These are phyloP conservation scores for Holotrichia oblita DNA, from an alignment of 1,140 invertebrate species.

Conservation along the genomic window DNA sequence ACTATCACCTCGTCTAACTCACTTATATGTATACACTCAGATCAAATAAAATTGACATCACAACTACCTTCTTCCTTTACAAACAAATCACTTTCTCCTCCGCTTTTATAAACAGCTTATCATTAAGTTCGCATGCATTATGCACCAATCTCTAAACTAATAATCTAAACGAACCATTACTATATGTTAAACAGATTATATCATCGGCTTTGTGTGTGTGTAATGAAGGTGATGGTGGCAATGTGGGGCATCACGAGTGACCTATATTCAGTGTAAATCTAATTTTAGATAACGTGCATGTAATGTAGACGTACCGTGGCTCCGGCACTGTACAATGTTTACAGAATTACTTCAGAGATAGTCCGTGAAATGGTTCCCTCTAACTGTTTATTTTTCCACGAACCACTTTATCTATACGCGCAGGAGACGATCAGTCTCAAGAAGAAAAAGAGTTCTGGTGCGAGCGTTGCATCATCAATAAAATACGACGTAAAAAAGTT, in stretches of 20 bases:
- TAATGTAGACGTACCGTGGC: neutral
- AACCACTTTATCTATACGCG: neutral
- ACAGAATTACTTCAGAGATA: slow-evolving; percentile 20
- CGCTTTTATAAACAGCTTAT: neutral
- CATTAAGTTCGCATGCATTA: neutral
- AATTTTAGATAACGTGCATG: slow-evolving; percentile 7
- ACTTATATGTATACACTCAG: neutral
- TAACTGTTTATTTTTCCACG: slow-evolving; percentile 11
- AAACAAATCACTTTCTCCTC: no score
- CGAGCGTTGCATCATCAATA: slow-evolving; percentile 10
- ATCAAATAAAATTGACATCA: neutral
- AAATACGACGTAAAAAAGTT: neutral
- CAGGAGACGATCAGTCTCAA: neutral
- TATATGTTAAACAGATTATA: neutral
- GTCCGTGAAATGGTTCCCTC: neutral
- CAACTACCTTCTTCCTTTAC: neutral
- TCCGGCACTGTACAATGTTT: slow-evolving; percentile 4
- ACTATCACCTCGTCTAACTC: neutral
- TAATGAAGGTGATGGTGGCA: neutral
- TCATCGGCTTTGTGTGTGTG: neutral
- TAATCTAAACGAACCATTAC: neutral
- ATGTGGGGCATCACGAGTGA: slow-evolving; percentile 15
- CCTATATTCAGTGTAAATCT: slow-evolving; percentile 12
- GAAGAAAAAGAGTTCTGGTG: neutral
- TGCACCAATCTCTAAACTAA: neutral